Evolutionary conservation across 2,888 invertebrate genomes (phyloP).

Genomic region (Cremastinae sp.): DNA sequence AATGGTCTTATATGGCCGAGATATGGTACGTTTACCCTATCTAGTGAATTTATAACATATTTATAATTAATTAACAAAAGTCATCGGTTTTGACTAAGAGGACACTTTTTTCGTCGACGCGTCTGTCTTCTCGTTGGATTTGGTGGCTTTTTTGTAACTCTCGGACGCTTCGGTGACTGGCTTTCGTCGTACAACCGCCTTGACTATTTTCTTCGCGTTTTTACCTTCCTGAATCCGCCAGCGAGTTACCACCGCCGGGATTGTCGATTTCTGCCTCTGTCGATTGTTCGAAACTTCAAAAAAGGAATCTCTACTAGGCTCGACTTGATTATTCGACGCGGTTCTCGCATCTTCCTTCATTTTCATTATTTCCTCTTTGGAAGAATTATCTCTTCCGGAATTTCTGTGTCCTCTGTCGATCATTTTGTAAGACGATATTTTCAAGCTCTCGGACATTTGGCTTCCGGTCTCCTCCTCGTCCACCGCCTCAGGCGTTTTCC

Average conservation of each 20-base stretch:
- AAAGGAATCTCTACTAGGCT: background rate
- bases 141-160: constrained; percentile 17
- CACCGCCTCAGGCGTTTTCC: constrained; percentile 31
- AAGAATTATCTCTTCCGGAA: background rate
- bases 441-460: constrained; percentile 1
- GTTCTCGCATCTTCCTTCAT: background rate
- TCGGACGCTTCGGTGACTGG: constrained; percentile 29
- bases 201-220: constrained; percentile 41
- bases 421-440: constrained; percentile 18
- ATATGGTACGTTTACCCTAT: too few species aligned
- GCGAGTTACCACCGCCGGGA: constrained; percentile 35
- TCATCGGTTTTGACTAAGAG: too few species aligned
- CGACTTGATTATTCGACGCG: background rate
- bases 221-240: constrained; percentile 47
- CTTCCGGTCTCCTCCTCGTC: constrained; percentile 16
- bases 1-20: too few species aligned
- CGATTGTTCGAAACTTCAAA: too few species aligned
- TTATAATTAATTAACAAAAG: too few species aligned
- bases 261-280: constrained; percentile 29
- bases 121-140: background rate
- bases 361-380: background rate
- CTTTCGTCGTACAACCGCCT: constrained; percentile 50
- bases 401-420: constrained; percentile 43
- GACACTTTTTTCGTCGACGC: too few species aligned
- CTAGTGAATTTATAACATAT: too few species aligned